A percentile compares a stretch with the other conserved stretches of the same genome.
phyloP scores from a whole-genome alignment of 2,888 invertebrate species.

The Amphipyra tragopoginis region DNA sequence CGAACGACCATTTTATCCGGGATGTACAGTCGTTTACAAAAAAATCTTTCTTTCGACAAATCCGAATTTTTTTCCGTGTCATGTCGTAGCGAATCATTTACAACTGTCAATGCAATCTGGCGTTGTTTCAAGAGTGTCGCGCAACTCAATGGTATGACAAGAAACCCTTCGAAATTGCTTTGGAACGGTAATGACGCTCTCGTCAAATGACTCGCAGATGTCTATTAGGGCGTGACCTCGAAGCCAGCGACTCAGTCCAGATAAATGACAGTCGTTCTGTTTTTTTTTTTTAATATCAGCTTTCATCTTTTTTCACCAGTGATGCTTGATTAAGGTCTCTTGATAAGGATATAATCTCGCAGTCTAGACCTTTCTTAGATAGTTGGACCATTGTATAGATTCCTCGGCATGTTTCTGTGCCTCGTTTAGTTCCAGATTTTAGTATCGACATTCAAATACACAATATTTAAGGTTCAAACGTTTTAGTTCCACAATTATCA shows the following conservation, averaged over 20 bases:
- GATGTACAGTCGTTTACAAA: constrained; percentile 34
- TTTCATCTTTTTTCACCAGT: background rate
- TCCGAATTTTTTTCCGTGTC: constrained; percentile 19
- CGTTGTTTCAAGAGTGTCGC: constrained; percentile 47
- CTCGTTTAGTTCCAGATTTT: no score
- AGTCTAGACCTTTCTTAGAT: no score
- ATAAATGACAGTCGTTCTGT: background rate
- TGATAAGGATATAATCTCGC: background rate
- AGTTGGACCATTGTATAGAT: no score
- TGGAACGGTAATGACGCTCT: constrained; percentile 43
- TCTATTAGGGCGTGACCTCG: constrained; percentile 19
- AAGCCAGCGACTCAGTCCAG: constrained; percentile 13
- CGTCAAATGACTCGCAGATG: constrained; percentile 43
- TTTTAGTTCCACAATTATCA: no score
- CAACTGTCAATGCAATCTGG: constrained; percentile 55
- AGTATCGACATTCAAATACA: no score
- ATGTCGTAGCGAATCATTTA: constrained; percentile 42
- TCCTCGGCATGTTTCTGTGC: no score
- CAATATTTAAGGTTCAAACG: no score
- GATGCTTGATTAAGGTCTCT: background rate
- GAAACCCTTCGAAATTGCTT: constrained; percentile 36
- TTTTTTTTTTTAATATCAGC: background rate
- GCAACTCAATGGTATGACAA: constrained; percentile 33
- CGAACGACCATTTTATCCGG: constrained; percentile 12
- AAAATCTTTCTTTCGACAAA: constrained; percentile 14